phyloP scores from a whole-genome alignment of 2,113 vertebrate species.

The Pangasianodon gigas region DNA sequence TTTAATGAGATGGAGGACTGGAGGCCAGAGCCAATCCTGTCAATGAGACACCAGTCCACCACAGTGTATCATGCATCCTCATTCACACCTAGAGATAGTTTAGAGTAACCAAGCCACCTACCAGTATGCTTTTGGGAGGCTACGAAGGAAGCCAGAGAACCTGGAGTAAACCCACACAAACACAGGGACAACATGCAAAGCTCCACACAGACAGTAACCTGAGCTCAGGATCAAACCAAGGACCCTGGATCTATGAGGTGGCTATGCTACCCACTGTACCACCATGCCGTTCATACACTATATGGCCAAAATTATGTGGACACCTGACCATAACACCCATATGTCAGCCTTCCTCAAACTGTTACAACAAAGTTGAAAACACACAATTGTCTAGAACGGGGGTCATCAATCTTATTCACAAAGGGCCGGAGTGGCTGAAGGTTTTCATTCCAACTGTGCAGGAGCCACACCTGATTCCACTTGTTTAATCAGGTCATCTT shows the following conservation, averaged over 20 bases:
- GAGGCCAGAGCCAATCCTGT: not conserved
- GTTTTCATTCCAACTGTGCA: not conserved
- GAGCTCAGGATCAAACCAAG: not conserved
- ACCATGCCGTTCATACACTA: not conserved
- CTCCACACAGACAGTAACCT: not conserved
- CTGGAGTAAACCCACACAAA: not conserved
- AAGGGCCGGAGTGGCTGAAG: not conserved
- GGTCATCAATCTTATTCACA: not conserved
- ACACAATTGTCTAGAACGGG: not conserved
- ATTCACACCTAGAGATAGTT: not conserved
- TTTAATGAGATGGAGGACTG: not conserved
- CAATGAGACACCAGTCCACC: not conserved
- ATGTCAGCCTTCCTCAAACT: not conserved
- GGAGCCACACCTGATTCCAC: not conserved
- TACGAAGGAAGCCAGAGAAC: not conserved
- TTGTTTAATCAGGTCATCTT: not conserved
- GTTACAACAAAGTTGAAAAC: not conserved
- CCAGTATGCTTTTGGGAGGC: not conserved
- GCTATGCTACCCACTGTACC: too few species aligned
- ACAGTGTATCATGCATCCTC: not conserved
- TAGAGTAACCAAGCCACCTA: not conserved
- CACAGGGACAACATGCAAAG: not conserved
- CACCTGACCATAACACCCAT: not conserved
- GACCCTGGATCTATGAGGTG: too few species aligned
- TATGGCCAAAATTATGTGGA: not conserved